Percentiles rank a stretch among this genome's conserved stretches.
Evolutionary conservation across 2,113 vertebrate species (phyloP).

Genomic region (Poicephalus meyeri): DNA sequence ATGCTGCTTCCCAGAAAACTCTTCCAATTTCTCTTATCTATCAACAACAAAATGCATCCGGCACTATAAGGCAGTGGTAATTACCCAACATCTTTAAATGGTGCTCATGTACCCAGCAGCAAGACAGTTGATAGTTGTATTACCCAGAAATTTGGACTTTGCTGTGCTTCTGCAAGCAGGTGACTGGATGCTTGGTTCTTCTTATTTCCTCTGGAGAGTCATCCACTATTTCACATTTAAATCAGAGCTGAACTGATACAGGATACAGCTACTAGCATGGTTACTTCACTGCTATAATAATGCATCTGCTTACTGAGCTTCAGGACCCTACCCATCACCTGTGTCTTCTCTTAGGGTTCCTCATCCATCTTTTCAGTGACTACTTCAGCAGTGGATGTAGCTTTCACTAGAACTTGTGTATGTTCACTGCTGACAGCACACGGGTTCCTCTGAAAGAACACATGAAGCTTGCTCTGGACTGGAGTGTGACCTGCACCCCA

Average conservation of each 20-base stretch:
- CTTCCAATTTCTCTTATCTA: not conserved
- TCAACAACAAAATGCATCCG: not conserved
- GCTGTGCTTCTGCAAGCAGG: not conserved
- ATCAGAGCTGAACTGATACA: not conserved
- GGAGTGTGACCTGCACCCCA: not conserved
- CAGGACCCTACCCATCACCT: fast-evolving
- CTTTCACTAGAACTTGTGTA: not conserved
- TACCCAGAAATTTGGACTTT: not conserved
- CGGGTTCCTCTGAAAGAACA: not conserved
- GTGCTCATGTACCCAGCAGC: not conserved
- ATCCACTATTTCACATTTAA: not conserved
- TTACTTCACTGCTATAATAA: not conserved
- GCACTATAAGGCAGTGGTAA: not conserved
- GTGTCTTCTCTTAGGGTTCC: not conserved
- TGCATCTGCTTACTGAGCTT: not conserved
- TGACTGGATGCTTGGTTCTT: not conserved
- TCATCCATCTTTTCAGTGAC: fast-evolving
- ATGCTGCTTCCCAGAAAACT: not conserved
- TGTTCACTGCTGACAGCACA: not conserved
- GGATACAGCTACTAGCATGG: not conserved
- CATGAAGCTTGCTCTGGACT: not conserved
- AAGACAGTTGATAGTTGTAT: not conserved
- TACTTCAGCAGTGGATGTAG: not conserved
- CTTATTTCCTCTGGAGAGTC: not conserved
- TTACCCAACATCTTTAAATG: not conserved